A percentile compares a stretch with the other conserved stretches of the same genome.
These are phyloP conservation scores for Eudemis profundana DNA, from an alignment of 2,888 invertebrate species.

Conservation along the genomic window DNA sequence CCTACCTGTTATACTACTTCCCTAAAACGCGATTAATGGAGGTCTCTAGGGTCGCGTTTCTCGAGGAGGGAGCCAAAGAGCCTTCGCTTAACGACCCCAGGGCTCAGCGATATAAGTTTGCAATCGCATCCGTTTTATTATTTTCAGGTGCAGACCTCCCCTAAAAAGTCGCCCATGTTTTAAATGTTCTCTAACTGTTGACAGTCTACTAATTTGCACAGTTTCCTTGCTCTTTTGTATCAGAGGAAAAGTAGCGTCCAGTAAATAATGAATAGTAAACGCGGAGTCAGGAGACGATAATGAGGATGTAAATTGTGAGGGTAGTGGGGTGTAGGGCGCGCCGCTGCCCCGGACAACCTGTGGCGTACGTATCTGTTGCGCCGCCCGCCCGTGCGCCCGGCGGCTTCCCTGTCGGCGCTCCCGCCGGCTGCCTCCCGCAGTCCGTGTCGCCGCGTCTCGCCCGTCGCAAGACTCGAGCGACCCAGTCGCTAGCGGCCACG, in stretches of 20 bases:
- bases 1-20: no score
- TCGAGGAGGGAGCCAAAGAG: no score
- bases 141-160: no score
- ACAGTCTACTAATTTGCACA: no score
- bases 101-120: no score
- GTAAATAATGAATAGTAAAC: slow-evolving; percentile 50
- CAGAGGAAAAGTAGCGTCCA: slow-evolving; percentile 1
- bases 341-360: slow-evolving; percentile 78
- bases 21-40: no score
- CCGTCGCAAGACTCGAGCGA: slow-evolving; percentile 49
- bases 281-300: slow-evolving; percentile 70
- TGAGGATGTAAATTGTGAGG: slow-evolving; percentile 79
- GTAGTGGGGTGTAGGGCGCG: slow-evolving; percentile 53
- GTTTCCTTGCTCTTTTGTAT: neutral
- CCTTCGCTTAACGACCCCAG: no score
- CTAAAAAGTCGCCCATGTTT: no score
- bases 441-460: slow-evolving; percentile 54
- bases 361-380: slow-evolving; percentile 83
- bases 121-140: no score
- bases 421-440: slow-evolving; percentile 61
- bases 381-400: slow-evolving; percentile 61
- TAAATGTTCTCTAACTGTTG: no score
- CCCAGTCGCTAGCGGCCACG: slow-evolving; percentile 53
- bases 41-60: no score
- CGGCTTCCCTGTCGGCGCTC: slow-evolving; percentile 50